Percentiles rank a stretch among this genome's conserved stretches.
Evolutionary conservation across 2,888 invertebrate genomes (phyloP).

Genomic region (Rhagophthalmus giganteus): DNA sequence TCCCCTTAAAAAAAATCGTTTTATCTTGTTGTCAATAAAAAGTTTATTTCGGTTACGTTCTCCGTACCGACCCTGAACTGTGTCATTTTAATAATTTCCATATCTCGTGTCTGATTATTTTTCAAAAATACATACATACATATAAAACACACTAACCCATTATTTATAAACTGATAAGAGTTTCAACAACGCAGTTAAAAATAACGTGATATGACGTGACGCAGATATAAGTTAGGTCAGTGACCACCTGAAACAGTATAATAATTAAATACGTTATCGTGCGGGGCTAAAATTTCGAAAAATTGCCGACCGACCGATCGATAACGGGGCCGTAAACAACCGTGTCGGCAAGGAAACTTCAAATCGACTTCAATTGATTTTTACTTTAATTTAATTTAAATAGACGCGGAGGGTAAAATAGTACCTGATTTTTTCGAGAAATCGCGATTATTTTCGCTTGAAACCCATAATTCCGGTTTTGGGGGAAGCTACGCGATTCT

Average conservation of each 20-base stretch:
- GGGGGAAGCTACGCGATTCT: constrained; percentile 16
- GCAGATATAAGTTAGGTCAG: constrained; percentile 28
- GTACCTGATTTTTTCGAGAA: not conserved
- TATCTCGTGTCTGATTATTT: constrained; percentile 3
- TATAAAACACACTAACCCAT: constrained; percentile 30
- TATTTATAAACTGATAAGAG: constrained; percentile 21
- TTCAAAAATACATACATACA: too few species aligned
- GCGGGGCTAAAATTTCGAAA: too few species aligned
- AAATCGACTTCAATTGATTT: too few species aligned
- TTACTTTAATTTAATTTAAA: too few species aligned
- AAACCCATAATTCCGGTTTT: not conserved
- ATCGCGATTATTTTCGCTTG: not conserved
- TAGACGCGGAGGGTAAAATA: too few species aligned
- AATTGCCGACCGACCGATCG: too few species aligned
- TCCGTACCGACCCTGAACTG: constrained; percentile 5
- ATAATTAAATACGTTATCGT: too few species aligned
- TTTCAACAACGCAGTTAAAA: constrained; percentile 28
- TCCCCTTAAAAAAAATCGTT: not conserved
- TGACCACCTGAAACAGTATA: constrained; percentile 21
- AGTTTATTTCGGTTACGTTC: constrained; percentile 1
- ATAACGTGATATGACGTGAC: constrained; percentile 18
- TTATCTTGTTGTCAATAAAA: too few species aligned
- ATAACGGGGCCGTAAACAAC: too few species aligned
- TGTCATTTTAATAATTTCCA: constrained; percentile 1
- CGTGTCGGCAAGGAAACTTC: too few species aligned